Evolutionary conservation across 2,888 invertebrate genomes (phyloP).

Genomic region (Brachynemurus nebulosus): DNA sequence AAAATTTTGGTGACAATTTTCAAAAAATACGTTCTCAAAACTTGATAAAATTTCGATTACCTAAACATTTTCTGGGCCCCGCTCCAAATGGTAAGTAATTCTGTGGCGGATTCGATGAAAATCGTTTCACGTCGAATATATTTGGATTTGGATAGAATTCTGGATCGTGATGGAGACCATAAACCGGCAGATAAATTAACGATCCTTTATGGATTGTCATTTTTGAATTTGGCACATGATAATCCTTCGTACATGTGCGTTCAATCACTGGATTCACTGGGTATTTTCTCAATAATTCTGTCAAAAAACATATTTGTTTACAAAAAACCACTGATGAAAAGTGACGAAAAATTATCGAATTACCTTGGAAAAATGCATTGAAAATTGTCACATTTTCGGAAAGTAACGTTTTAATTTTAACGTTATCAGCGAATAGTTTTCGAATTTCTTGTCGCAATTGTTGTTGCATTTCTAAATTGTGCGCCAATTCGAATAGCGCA

Average conservation of each 20-base stretch:
- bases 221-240: conserved; percentile 11
- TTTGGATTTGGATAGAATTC: conserved; percentile 25
- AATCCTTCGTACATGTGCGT: conserved; percentile 13
- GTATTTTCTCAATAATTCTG: conserved; percentile 18
- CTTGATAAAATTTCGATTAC: conserved; percentile 14
- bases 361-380: no score
- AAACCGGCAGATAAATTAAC: conserved; percentile 20
- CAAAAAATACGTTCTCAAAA: no score
- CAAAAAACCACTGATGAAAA: neutral
- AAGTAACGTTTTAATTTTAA: neutral
- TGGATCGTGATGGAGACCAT: conserved; percentile 24
- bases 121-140: conserved; percentile 22
- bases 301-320: neutral
- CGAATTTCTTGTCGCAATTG: conserved; percentile 20
- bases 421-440: no score
- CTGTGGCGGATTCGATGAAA: conserved; percentile 16
- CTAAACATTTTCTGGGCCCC: conserved; percentile 23
- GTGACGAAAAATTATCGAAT: no score
- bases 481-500: conserved; percentile 18
- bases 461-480: conserved; percentile 20
- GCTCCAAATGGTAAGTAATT: conserved; percentile 22
- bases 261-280: conserved; percentile 14
- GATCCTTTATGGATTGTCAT: conserved; percentile 9
- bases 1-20: no score
- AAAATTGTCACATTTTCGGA: no score